Conservation (phyloP, 2,113 vertebrate genomes). For the Sorex araneus region DNA sequence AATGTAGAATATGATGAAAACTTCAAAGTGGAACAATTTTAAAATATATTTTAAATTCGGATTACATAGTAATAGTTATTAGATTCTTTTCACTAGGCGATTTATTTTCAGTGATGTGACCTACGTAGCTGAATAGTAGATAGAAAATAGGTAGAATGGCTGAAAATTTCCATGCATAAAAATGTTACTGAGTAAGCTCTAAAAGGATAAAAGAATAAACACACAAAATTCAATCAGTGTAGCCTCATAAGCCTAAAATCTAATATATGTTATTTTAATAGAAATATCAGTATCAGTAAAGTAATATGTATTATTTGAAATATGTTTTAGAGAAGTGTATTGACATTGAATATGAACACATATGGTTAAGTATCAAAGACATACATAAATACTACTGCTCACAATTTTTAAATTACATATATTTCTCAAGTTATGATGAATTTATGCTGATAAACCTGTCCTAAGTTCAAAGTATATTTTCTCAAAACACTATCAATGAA, state of each 20-base stretch:
- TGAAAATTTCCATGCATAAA: not conserved
- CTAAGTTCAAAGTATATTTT: constrained; percentile 1
- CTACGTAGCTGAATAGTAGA: not conserved
- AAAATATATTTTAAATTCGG: not conserved
- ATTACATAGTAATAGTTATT: not conserved
- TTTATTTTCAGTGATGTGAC: not conserved
- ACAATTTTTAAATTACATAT: not conserved
- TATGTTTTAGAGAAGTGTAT: not conserved
- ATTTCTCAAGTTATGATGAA: not conserved
- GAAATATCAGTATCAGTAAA: not conserved
- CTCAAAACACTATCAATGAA: not conserved
- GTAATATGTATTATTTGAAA: not conserved
- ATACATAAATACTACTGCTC: not conserved
- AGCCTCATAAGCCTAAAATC: not conserved
- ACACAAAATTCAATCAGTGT: not conserved
- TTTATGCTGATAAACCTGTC: not conserved
- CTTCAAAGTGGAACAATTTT: not conserved
- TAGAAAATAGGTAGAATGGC: not conserved
- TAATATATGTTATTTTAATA: not conserved
- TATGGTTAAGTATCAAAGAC: not conserved
- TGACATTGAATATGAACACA: not conserved
- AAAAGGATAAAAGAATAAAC: not conserved
- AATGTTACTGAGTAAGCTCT: not conserved
- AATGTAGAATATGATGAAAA: not conserved
- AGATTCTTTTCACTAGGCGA: not conserved